Percentiles rank a stretch among this genome's conserved stretches.
Conservation (phyloP, 2,888 invertebrate genomes). For the Eumerus sabulonum region DNA sequence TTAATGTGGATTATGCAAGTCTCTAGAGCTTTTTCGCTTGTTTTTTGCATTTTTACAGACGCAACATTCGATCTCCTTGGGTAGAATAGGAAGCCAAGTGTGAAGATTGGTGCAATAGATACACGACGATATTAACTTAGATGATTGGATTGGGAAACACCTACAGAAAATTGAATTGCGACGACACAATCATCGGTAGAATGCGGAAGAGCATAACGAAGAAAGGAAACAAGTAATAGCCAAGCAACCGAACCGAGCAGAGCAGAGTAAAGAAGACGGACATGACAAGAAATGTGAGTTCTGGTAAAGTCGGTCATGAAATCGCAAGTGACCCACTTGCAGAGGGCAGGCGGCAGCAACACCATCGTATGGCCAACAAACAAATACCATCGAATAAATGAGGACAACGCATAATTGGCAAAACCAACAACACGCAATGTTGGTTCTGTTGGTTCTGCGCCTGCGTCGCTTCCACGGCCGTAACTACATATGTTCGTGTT, state of each 20-base stretch:
- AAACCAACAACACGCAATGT: constrained; percentile 66
- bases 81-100: constrained; percentile 57
- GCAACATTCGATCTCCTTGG: constrained; percentile 43
- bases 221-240: constrained; percentile 22
- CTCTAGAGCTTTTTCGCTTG: constrained; percentile 29
- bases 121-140: neutral
- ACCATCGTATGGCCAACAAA: constrained; percentile 1
- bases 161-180: too few relatives aligned
- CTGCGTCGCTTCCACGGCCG: constrained; percentile 43
- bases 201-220: constrained; percentile 50
- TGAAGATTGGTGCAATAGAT: constrained; percentile 55
- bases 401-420: constrained; percentile 70
- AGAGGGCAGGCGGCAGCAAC: constrained; percentile 23
- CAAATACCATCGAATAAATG: constrained; percentile 46
- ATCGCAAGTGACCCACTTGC: constrained; percentile 78
- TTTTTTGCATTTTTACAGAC: constrained; percentile 19
- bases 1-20: constrained; percentile 58
- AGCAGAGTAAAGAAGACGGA: constrained; percentile 26
- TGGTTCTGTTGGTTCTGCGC: constrained; percentile 16
- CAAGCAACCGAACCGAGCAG: constrained; percentile 23
- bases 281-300: constrained; percentile 42
- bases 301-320: constrained; percentile 77
- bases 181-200: constrained; percentile 20
- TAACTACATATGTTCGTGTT: constrained; percentile 21
- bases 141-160: constrained; percentile 2